Percentiles rank a stretch among this genome's conserved stretches.
Conservation (phyloP, 1,140 invertebrate species). For the Amyelois transitella region DNA sequence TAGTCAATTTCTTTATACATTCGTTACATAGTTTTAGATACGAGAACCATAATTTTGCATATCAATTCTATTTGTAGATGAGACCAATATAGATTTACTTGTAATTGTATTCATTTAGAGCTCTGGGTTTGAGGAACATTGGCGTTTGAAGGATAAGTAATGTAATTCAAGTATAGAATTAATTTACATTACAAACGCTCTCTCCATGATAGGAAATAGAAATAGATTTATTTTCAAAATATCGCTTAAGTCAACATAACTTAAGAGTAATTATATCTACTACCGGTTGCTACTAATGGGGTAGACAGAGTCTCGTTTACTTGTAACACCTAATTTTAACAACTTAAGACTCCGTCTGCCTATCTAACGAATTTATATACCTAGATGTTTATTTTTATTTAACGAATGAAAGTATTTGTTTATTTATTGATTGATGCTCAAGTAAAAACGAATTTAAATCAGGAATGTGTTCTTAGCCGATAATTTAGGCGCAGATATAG, state of each 20-base stretch:
- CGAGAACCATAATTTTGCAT: slow-evolving; percentile 20
- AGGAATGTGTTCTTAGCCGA: too few relatives aligned
- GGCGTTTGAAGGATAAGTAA: background rate
- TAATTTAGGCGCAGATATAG: too few relatives aligned
- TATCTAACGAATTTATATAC: too few relatives aligned
- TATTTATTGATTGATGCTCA: background rate
- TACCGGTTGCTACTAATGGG: too few relatives aligned
- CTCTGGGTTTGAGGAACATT: background rate
- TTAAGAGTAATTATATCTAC: too few relatives aligned
- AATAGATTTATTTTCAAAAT: too few relatives aligned
- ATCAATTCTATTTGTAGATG: slow-evolving; percentile 19
- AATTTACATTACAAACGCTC: too few relatives aligned
- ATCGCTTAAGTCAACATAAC: too few relatives aligned
- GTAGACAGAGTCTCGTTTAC: too few relatives aligned
- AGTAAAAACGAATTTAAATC: background rate
- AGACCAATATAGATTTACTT: slow-evolving; percentile 24
- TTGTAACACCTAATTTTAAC: too few relatives aligned
- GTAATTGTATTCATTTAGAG: slow-evolving; percentile 4
- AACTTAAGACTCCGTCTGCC: too few relatives aligned
- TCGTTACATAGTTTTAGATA: slow-evolving; percentile 12
- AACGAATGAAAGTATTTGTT: background rate
- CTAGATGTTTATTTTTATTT: background rate
- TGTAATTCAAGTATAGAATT: background rate
- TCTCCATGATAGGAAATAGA: too few relatives aligned
- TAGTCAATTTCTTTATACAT: background rate